Conservation (phyloP, 2,888 invertebrate species). For the Silvanus unidentatus region DNA sequence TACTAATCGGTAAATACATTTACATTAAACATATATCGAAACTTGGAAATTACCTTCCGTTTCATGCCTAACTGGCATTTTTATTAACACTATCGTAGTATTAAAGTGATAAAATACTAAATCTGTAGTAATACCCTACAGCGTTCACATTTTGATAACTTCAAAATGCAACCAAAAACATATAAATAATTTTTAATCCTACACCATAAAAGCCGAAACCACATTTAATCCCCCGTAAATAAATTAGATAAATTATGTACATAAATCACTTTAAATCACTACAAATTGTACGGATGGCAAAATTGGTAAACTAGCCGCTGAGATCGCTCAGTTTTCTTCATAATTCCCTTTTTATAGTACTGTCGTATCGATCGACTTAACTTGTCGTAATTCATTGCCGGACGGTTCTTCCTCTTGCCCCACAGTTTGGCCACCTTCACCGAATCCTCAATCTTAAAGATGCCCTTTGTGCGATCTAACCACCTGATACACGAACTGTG, state of each 20-base stretch:
- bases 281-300: conserved; percentile 89
- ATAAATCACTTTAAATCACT: conserved; percentile 35
- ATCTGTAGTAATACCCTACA: conserved; percentile 41
- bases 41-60: conserved; percentile 53
- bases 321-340: conserved; percentile 98
- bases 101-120: conserved; percentile 8
- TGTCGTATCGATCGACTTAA: conserved; percentile 94
- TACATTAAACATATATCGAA: conserved; percentile 34
- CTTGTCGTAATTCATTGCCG: conserved; percentile 99
- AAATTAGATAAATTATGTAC: conserved; percentile 13
- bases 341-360: conserved; percentile 99
- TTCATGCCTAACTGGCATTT: conserved; percentile 27
- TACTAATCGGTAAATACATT: conserved; percentile 45
- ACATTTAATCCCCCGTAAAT: conserved; percentile 12
- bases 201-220: conserved; percentile 24
- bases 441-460: conserved; percentile 99
- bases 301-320: conserved; percentile 99
- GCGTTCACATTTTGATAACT: conserved; percentile 37
- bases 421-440: conserved; percentile 94
- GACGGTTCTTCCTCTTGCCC: conserved; percentile 97
- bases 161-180: conserved; percentile 34
- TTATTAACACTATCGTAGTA: not conserved
- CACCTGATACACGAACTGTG: conserved; percentile 95
- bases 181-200: conserved; percentile 14
- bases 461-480: conserved; percentile 89